A percentile compares a stretch with the other conserved stretches of the same genome.
Evolutionary conservation across 2,888 invertebrate species (phyloP).

Genomic region (Myopa testacea): DNA sequence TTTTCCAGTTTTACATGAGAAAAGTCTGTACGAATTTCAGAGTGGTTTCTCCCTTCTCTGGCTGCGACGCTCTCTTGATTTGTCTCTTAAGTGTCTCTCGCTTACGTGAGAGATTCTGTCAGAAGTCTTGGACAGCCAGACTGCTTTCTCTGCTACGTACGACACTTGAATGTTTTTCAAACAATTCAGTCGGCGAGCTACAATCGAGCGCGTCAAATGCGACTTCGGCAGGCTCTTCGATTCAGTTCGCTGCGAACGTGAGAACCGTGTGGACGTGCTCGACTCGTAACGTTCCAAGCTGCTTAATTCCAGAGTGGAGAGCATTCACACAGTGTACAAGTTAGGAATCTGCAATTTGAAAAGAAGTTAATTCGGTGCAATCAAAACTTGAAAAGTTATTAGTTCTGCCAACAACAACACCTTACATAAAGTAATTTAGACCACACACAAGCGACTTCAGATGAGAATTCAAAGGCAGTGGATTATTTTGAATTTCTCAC

Average conservation of each 20-base stretch:
- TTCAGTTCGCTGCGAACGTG: slow-evolving; percentile 67
- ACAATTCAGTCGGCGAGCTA: slow-evolving; percentile 57
- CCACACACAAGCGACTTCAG: background rate
- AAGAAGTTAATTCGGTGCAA: slow-evolving; percentile 26
- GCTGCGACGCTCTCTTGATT: no score
- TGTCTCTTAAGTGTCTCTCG: no score
- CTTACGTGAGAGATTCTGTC: no score
- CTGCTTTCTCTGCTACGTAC: slow-evolving; percentile 5
- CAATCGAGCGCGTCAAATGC: slow-evolving; percentile 57
- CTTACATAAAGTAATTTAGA: background rate
- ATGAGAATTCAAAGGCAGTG: slow-evolving; percentile 61
- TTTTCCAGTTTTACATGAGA: no score
- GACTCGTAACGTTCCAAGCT: slow-evolving; percentile 46
- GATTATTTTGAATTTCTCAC: slow-evolving; percentile 62
- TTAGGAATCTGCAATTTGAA: background rate
- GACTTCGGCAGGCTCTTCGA: slow-evolving; percentile 50
- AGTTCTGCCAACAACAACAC: background rate
- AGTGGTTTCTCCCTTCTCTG: no score
- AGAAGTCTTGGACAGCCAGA: no score
- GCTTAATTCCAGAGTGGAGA: background rate
- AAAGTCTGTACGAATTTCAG: no score
- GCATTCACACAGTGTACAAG: background rate
- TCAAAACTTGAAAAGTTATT: slow-evolving; percentile 24
- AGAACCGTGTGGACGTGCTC: slow-evolving; percentile 66
- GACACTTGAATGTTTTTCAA: slow-evolving; percentile 49